phyloP scores from a whole-genome alignment of 2,888 invertebrate genomes.

The Rhogogaster chlorosoma region DNA sequence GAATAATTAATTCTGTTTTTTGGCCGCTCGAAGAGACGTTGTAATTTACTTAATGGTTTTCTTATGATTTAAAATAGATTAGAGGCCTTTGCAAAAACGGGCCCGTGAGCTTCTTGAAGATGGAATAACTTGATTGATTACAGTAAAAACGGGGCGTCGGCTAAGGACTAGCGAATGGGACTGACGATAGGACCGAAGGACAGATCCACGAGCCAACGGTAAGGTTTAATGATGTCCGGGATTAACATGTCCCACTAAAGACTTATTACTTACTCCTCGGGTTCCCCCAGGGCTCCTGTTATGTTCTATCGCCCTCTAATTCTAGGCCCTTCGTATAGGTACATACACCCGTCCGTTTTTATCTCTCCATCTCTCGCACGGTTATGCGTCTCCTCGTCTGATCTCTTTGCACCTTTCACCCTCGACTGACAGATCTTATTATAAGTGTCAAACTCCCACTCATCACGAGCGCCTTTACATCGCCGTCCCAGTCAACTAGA shows the following conservation, averaged over 20 bases:
- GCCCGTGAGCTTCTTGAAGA: constrained; percentile 58
- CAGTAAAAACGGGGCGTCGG: constrained; percentile 51
- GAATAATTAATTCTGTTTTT: constrained; percentile 51
- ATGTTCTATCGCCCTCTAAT: constrained; percentile 38
- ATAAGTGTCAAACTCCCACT: background rate
- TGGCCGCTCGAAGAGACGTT: constrained; percentile 20
- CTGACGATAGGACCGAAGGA: constrained; percentile 41
- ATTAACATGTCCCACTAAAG: constrained; percentile 69
- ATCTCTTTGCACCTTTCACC: constrained; percentile 25
- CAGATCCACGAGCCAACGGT: constrained; percentile 42
- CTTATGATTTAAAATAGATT: constrained; percentile 60
- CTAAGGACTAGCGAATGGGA: constrained; percentile 39
- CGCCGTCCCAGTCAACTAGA: background rate
- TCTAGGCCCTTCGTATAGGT: constrained; percentile 2
- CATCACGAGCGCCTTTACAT: background rate
- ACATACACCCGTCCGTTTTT: background rate
- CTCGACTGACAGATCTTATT: background rate
- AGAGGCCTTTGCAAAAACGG: constrained; percentile 57
- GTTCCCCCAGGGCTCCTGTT: background rate
- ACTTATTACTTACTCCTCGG: constrained; percentile 56
- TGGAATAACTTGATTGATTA: constrained; percentile 67
- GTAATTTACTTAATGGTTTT: constrained; percentile 62
- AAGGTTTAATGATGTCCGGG: constrained; percentile 64
- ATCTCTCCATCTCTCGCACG: constrained; percentile 8
- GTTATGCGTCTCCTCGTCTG: constrained; percentile 2